Evolutionary conservation across 2,113 vertebrate species (phyloP).

Genomic region (Oreotrochilus melanogaster): DNA sequence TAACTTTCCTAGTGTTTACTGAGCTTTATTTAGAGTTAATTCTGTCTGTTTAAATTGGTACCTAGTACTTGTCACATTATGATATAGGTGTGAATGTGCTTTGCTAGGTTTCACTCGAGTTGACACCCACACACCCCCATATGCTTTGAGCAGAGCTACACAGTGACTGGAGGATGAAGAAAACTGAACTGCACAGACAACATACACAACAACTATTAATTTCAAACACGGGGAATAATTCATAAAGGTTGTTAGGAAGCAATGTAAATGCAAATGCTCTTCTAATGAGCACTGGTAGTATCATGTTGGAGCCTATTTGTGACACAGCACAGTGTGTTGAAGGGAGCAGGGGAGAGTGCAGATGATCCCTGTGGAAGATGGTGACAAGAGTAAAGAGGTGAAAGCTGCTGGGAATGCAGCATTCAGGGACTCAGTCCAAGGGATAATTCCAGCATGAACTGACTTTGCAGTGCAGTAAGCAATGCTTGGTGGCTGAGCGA

Average conservation of each 20-base stretch:
- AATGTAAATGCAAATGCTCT: constrained; percentile 39
- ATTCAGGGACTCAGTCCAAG: not conserved
- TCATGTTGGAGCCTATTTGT: not conserved
- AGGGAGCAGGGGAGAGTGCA: not conserved
- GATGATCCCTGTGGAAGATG: not conserved
- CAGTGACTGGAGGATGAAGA: constrained; percentile 7
- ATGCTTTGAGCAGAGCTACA: constrained; percentile 45
- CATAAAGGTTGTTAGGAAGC: constrained; percentile 27
- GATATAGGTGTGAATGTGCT: constrained; percentile 55
- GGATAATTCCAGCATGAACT: not conserved
- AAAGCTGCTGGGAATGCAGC: constrained; percentile 4
- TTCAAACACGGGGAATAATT: constrained; percentile 37
- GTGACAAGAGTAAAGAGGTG: constrained; percentile 51
- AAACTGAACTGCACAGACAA: constrained; percentile 14
- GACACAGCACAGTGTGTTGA: not conserved
- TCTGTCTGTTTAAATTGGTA: constrained; percentile 29
- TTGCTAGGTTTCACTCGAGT: constrained; percentile 7
- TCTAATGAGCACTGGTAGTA: not conserved
- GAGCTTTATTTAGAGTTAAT: not conserved
- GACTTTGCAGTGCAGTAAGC: constrained; percentile 37
- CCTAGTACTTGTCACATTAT: constrained; percentile 43
- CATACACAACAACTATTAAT: constrained; percentile 5
- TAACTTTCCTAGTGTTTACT: constrained; percentile 11
- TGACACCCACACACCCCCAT: constrained; percentile 40
- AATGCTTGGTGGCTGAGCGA: not conserved